Conservation (phyloP, 2,888 invertebrate species). For the Embidobia sp. region DNA sequence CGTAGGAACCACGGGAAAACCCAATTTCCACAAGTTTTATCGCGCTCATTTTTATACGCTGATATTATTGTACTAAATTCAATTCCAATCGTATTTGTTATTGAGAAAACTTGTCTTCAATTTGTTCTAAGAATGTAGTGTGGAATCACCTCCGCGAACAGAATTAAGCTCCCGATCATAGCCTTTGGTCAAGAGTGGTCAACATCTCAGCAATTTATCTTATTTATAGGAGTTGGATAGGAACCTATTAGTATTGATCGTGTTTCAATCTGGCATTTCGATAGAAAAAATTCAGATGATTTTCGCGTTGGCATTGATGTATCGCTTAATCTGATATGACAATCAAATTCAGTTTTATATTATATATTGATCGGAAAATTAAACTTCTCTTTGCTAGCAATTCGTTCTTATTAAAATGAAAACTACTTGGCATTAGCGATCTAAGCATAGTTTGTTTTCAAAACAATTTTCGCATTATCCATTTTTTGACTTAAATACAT, state of each 20-base stretch:
- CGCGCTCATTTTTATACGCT: constrained; percentile 4
- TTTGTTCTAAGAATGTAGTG: constrained; percentile 6
- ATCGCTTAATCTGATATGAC: constrained; percentile 19
- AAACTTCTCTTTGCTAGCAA: too few relatives aligned
- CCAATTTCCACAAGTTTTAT: constrained; percentile 23
- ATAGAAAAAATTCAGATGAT: constrained; percentile 16
- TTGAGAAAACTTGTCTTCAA: background rate
- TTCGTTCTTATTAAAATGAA: too few relatives aligned
- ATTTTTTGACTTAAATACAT: too few relatives aligned
- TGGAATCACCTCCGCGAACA: background rate
- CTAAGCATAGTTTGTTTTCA: too few relatives aligned
- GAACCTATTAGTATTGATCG: constrained; percentile 31
- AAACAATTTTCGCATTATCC: too few relatives aligned
- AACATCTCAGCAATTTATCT: constrained; percentile 31
- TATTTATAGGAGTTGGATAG: constrained; percentile 29
- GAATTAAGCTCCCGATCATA: constrained; percentile 18
- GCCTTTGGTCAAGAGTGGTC: constrained; percentile 6
- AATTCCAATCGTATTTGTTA: too few relatives aligned
- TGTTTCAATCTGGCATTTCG: constrained; percentile 20
- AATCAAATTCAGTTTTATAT: constrained; percentile 10
- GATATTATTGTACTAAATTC: too few relatives aligned
- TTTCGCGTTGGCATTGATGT: constrained; percentile 22
- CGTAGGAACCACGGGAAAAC: constrained; percentile 10
- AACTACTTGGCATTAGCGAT: too few relatives aligned
- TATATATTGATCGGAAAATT: background rate